Evolutionary conservation across 1,140 invertebrate species (phyloP).

Genomic region (Mylabris phalerata): DNA sequence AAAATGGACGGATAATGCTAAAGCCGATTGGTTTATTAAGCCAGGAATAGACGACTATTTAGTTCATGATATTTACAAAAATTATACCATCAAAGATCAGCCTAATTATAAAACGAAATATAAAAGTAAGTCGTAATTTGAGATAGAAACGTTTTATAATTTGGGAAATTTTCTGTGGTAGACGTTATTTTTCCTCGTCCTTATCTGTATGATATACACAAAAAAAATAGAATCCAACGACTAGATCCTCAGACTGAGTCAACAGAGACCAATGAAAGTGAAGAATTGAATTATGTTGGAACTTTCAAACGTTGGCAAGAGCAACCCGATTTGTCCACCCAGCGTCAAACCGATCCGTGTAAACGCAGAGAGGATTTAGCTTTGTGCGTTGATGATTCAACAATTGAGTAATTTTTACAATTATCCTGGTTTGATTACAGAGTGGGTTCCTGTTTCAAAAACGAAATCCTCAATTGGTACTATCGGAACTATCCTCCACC

Average conservation of each 20-base stretch:
- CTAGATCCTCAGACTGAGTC: too few relatives aligned
- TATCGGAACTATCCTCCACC: constrained; percentile 45
- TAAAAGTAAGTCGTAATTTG: too few relatives aligned
- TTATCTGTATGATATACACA: background rate
- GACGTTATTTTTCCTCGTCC: too few relatives aligned
- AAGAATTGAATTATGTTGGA: background rate
- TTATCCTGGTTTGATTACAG: constrained; percentile 34
- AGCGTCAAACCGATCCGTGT: constrained; percentile 18
- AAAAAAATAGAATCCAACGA: background rate
- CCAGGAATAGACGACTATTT: constrained; percentile 46
- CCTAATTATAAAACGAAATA: background rate
- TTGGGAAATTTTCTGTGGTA: too few relatives aligned
- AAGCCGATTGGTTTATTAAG: constrained; percentile 46
- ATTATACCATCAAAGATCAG: constrained; percentile 40
- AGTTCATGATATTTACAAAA: constrained; percentile 43
- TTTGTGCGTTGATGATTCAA: constrained; percentile 4
- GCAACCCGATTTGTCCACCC: constrained; percentile 19
- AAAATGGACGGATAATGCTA: constrained; percentile 40
- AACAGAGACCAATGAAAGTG: too few relatives aligned
- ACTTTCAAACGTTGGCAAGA: constrained; percentile 15
- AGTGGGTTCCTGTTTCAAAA: constrained; percentile 44
- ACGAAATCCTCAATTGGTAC: constrained; percentile 49
- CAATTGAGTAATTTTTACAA: too few relatives aligned
- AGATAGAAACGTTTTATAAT: too few relatives aligned
- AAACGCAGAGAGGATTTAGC: constrained; percentile 13